Percentiles rank a stretch among this genome's conserved stretches.
Conservation (phyloP, 2,888 invertebrate species). For the Tridacna gigas region DNA sequence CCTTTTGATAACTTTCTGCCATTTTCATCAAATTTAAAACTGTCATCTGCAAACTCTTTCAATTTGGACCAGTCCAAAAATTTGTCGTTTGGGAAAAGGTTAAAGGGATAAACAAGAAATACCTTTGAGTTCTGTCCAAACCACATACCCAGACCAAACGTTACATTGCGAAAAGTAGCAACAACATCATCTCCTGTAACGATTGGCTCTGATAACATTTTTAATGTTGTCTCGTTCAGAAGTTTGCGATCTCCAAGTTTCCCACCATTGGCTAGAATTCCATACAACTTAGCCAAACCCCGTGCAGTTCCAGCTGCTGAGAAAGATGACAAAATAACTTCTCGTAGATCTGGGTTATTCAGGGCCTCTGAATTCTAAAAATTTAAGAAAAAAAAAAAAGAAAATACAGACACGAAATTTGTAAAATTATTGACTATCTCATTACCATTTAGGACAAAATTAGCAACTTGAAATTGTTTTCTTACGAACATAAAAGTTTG, state of each 20-base stretch:
- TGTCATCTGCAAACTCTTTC: no score
- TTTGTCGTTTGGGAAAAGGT: no score
- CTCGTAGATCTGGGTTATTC: constrained; percentile 72
- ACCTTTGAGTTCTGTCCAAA: constrained; percentile 29
- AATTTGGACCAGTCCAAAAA: no score
- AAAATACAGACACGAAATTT: no score
- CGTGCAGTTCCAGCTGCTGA: constrained; percentile 79
- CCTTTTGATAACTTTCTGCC: no score
- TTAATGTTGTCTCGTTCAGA: not conserved
- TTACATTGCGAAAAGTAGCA: constrained; percentile 7
- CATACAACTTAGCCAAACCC: constrained; percentile 77
- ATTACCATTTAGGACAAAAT: no score
- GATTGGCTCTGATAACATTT: not conserved
- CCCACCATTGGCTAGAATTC: constrained; percentile 79
- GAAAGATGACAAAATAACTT: constrained; percentile 74
- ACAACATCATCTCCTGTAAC: not conserved
- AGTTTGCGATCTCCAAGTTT: not conserved
- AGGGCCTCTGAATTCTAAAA: constrained; percentile 17
- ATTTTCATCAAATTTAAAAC: no score
- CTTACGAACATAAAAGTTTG: no score
- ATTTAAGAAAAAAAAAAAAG: not conserved
- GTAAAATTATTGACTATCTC: no score
- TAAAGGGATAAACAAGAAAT: no score
- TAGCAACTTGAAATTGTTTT: no score
- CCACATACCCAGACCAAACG: constrained; percentile 35